A percentile compares a stretch with the other conserved stretches of the same genome.
Evolutionary conservation across 2,888 invertebrate genomes (phyloP).

Genomic region (Leucozona laternaria): DNA sequence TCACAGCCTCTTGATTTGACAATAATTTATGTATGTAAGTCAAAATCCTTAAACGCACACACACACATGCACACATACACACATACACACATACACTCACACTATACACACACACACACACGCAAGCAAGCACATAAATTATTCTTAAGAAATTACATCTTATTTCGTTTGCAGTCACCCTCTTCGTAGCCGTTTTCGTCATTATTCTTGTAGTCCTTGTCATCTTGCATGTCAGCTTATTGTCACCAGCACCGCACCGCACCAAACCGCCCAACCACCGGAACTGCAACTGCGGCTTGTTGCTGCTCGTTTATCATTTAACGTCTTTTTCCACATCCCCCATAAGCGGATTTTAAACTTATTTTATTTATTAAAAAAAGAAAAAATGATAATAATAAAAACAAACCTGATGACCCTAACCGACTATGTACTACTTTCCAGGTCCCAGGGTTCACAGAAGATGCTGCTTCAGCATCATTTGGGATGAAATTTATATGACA

Average conservation of each 20-base stretch:
- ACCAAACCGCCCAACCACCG: background rate
- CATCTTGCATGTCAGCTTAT: slow-evolving; percentile 30
- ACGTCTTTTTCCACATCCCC: slow-evolving; percentile 15
- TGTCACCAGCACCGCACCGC: background rate
- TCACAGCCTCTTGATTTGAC: background rate
- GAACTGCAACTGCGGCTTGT: slow-evolving; percentile 59
- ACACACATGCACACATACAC: slow-evolving; percentile 44
- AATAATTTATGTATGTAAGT: slow-evolving; percentile 29
- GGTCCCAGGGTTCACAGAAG: slow-evolving; percentile 4
- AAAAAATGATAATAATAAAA: slow-evolving; percentile 1
- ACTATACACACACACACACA: slow-evolving; percentile 44
- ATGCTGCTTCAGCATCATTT: slow-evolving; percentile 38
- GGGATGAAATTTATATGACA: slow-evolving; percentile 47
- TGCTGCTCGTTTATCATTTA: slow-evolving; percentile 55
- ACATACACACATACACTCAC: slow-evolving; percentile 46
- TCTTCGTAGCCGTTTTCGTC: slow-evolving; percentile 14
- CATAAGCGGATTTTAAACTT: slow-evolving; percentile 25
- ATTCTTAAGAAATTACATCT: slow-evolving; percentile 48
- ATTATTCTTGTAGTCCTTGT: slow-evolving; percentile 42
- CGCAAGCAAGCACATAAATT: slow-evolving; percentile 48
- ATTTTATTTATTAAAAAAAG: background rate
- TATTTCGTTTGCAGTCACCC: slow-evolving; percentile 36
- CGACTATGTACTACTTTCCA: background rate
- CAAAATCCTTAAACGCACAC: slow-evolving; percentile 28
- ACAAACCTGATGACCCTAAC: slow-evolving; percentile 39